Evolutionary conservation across 2,113 vertebrate genomes (phyloP).

Genomic region (Zeus faber): DNA sequence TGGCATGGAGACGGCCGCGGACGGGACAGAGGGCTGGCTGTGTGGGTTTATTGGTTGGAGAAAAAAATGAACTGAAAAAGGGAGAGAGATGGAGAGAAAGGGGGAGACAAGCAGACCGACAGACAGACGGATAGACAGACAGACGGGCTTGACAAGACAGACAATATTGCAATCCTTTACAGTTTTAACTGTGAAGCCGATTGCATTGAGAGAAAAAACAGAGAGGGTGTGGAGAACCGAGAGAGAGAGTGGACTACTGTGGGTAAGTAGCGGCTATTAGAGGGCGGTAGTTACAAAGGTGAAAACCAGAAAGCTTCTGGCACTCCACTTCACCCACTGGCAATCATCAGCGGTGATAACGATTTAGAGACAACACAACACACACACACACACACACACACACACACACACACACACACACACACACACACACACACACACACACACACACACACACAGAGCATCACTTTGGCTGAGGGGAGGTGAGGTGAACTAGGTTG

Average conservation of each 20-base stretch:
- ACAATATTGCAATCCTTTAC: no score
- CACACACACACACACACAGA: conserved; percentile 8
- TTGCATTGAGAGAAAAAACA: no score
- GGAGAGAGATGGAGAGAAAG: conserved; percentile 2
- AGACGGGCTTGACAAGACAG: no score
- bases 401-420: conserved; percentile 9
- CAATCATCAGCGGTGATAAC: conserved; percentile 19
- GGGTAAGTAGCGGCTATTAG: not conserved
- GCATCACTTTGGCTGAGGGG: conserved; percentile 5
- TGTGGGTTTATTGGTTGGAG: not conserved
- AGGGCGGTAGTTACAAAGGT: not conserved
- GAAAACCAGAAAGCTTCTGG: conserved; percentile 23
- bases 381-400: conserved; percentile 11
- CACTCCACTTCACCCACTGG: conserved; percentile 13
- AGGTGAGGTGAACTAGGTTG: conserved; percentile 16
- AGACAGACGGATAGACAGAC: no score
- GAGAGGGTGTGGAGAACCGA: not conserved
- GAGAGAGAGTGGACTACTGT: not conserved
- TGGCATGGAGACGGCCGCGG: conserved; percentile 17
- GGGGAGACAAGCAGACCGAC: not conserved
- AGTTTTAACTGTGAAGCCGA: no score
- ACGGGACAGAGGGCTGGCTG: not conserved
- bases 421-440: conserved; percentile 4
- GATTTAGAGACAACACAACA: no score
- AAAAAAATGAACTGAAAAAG: not conserved